Percentiles rank a stretch among this genome's conserved stretches.
phyloP scores from a whole-genome alignment of 2,113 vertebrate species.

The Lichenostomus cassidix region DNA sequence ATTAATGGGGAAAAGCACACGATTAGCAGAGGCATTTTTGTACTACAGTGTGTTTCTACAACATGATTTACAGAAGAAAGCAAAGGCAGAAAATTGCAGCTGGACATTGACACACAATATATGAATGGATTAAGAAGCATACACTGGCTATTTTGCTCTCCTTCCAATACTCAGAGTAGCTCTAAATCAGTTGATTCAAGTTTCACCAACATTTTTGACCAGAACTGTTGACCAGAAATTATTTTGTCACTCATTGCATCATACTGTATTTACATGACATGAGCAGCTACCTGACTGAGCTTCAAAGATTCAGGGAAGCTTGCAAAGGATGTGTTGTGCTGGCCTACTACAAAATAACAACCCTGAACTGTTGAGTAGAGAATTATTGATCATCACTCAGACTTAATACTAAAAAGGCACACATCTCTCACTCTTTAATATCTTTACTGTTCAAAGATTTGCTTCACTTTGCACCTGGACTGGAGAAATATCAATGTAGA shows the following conservation, averaged over 20 bases:
- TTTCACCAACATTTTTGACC: background rate
- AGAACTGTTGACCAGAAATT: background rate
- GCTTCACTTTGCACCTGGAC: conserved; percentile 7
- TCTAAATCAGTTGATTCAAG: background rate
- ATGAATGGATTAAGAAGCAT: background rate
- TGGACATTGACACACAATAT: background rate
- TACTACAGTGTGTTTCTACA: background rate
- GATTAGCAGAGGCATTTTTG: background rate
- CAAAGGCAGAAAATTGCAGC: background rate
- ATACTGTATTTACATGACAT: background rate
- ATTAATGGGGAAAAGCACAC: background rate
- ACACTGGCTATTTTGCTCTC: background rate
- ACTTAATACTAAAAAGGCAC: background rate
- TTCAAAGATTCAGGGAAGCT: background rate
- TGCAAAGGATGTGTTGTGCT: background rate
- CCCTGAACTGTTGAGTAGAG: background rate
- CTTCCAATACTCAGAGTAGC: background rate
- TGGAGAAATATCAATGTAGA: background rate
- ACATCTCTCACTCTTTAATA: background rate
- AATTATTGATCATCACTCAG: background rate
- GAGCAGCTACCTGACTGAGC: background rate
- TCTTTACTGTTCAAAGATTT: background rate
- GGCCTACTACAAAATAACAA: background rate
- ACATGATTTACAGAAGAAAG: background rate
- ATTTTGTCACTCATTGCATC: background rate